phyloP scores from a whole-genome alignment of 2,113 vertebrate species.

The Hyperoodon ampullatus region DNA sequence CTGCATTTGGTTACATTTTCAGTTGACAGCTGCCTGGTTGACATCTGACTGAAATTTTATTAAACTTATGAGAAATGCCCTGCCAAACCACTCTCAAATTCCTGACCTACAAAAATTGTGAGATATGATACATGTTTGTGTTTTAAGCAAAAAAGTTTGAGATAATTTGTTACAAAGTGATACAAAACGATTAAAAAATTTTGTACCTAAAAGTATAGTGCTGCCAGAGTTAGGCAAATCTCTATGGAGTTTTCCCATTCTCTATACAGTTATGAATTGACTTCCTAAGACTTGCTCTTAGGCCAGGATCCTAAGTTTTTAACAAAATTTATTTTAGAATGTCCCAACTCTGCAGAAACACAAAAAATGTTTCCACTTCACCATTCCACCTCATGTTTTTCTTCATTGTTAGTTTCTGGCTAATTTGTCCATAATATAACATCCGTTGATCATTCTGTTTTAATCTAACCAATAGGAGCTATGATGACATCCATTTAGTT shows the following conservation, averaged over 20 bases:
- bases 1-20: no score
- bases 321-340: constrained; percentile 2
- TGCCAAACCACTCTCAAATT: background rate
- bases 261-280: background rate
- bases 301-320: background rate
- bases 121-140: background rate
- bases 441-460: background rate
- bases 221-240: background rate
- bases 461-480: background rate
- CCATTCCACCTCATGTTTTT: background rate
- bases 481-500: background rate
- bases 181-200: background rate
- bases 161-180: background rate
- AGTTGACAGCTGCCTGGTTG: background rate
- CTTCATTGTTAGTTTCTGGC: background rate
- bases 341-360: background rate
- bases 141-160: background rate
- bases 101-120: no score
- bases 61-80: background rate
- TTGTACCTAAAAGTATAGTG: background rate
- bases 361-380: background rate
- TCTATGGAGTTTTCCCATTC: background rate
- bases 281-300: background rate
- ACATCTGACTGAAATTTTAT: background rate
- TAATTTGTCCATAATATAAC: background rate